Base-by-base conservation (phyloP, 2,797 vertebrate species). In the Malacoctenus gilli region DNA sequence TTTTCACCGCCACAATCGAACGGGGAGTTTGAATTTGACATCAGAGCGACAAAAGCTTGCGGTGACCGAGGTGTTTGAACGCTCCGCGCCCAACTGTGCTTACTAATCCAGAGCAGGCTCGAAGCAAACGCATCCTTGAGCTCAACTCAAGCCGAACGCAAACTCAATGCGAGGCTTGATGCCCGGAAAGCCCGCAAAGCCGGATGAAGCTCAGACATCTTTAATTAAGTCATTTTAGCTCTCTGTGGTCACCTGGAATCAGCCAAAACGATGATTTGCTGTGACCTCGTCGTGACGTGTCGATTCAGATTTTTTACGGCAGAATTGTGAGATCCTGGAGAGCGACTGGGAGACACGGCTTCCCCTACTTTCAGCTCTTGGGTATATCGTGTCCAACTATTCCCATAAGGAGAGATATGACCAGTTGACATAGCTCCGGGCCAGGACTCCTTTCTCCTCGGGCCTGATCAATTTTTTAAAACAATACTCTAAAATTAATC, bases 401-500 rank as follows among this genome's bases (percentile, higher is more conserved):
- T 51, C 56, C 56, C 55, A 15, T 21, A 20, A 62, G 42, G 37
- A 69, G 43, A 59, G n/a, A 46, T 8, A 52, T 2, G 39, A 49
- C n/a, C 42, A 10, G 38, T 40, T 57, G 61, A 52, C 19, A 42
- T 47, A 57, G 64, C 74, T 67, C 0, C 2, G 50, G 43, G 54
- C 37, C 1, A 59, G 69, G 50, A 61, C 68, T 59, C 72, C 25
- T 54, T 80, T 70, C 63, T 63, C 64, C 67, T 70, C 39, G 41
- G 61, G 52, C 43, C 15, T 73, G 32, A 77, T 84, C 20, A 38
- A 80, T 84, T 56, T 75, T 56, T 43, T 0, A 59, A 55, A 50
- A 72, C 6, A 0, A 38, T 22, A n/a, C n/a, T 72, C 48, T 59
- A 72, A 78, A 72, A 67, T 62, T 23, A 74, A 78, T 74, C n/a